Evolutionary conservation across 2,797 vertebrate genomes (phyloP).

Genomic region (Myotis findleyi): DNA sequence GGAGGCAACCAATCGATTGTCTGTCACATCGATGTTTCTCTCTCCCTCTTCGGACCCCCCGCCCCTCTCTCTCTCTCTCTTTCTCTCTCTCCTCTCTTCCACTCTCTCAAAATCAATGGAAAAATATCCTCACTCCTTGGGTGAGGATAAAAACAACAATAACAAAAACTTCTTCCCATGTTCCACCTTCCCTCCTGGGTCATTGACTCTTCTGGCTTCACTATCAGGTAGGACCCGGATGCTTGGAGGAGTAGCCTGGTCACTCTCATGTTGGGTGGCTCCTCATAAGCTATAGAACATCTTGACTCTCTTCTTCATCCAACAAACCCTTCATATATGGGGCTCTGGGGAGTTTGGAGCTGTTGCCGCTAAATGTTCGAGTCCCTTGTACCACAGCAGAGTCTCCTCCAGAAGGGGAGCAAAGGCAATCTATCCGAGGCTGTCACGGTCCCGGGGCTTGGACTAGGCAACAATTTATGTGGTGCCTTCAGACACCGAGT

Average conservation of each 20-base stretch:
- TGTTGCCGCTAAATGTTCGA: background rate
- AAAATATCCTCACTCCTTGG: no score
- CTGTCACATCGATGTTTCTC: no score
- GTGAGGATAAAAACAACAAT: no score
- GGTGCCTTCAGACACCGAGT: background rate
- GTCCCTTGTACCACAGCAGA: background rate
- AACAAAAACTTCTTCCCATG: background rate
- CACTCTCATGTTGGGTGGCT: accelerated
- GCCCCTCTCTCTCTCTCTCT: no score
- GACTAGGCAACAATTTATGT: constrained; percentile 61
- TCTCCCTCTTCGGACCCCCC: no score
- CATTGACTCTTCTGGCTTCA: background rate
- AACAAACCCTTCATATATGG: background rate
- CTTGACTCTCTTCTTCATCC: background rate
- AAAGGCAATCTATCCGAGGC: constrained; percentile 22
- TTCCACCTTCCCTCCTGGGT: background rate
- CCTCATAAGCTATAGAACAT: background rate
- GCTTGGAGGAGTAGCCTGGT: background rate
- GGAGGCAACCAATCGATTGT: no score
- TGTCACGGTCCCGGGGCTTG: constrained; percentile 58
- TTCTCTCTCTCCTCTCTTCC: no score
- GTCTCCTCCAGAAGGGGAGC: background rate
- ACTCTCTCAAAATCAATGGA: no score
- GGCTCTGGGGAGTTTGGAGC: background rate
- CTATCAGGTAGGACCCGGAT: background rate